Base-by-base conservation (phyloP, 2,888 invertebrate species). In the Cheilosia vulpina region DNA sequence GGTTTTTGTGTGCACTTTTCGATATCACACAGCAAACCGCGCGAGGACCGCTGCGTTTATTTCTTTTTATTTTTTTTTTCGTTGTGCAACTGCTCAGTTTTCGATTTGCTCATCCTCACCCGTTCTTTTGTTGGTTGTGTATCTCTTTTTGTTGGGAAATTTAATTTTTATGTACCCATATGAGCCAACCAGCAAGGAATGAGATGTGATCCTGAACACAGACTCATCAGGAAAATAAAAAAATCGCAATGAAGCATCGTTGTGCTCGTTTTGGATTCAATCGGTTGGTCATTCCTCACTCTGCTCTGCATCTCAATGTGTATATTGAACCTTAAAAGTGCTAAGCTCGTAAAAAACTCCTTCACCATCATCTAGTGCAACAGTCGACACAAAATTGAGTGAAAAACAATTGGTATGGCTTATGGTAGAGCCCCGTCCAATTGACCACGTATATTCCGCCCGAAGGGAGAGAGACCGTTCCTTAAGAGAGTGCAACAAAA, bases 1-100 rank as follows among this genome's bases (percentile, higher is more conserved):
- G 88, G 88, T 90, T 88, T 88, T 88, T 90, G 87, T 65, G 50
- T 17, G 45, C 69, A 80, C 69, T 80, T 80, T 84, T 80, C 84
- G 84, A 84, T 84, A 84, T 84, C 85, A 85, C 85, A 77, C 81
- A 72, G 34, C 60, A 85, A 66, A 84, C 77, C 53, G 66, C 72
- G 55, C 45, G 55, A 68, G 78, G 52, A 58, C 62, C 19, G 57
- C 43, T 81, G 58, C n/a, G 19, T 34, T 17, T 45, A 31, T 15
- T 55, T 60, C 38, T 66, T 38, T 31, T 38, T 38, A 45, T 52
- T 31, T 58, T 52, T 66, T 45, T 45, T 38, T 43, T 62, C 43
- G 43, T 53, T 58, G 27, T 34, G 17, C 50, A 27, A 15, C 50
- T 38, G 38, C 13, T 13, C 47, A 27, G 41, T 41, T 65, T 38